phyloP scores from a whole-genome alignment of 2,113 vertebrate species.

The Columbina picui region DNA sequence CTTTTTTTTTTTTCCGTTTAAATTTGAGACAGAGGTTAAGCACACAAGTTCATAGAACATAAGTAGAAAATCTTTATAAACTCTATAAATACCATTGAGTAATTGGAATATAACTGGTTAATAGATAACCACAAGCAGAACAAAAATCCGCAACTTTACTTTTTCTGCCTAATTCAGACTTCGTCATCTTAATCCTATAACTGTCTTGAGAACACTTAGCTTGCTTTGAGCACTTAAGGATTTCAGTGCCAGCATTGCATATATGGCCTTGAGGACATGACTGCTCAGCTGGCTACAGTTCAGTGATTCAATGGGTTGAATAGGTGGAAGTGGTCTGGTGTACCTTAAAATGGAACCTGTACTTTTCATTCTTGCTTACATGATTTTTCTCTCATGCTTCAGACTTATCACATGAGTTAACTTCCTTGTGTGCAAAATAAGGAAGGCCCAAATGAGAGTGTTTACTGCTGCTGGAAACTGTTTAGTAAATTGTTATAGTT shows the following conservation, averaged over 20 bases:
- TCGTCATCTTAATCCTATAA: not conserved
- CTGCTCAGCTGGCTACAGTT: slow-evolving; percentile 55
- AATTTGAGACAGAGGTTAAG: not conserved
- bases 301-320: slow-evolving; percentile 59
- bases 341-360: slow-evolving; percentile 69
- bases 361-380: slow-evolving; percentile 65
- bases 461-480: slow-evolving; percentile 50
- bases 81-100: not conserved
- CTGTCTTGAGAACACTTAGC: not conserved
- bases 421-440: slow-evolving; percentile 62
- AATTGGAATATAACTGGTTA: slow-evolving; percentile 14
- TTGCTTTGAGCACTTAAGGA: slow-evolving; percentile 17
- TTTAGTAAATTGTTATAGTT: slow-evolving; percentile 31
- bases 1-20: not conserved
- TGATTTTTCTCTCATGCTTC: slow-evolving; percentile 57
- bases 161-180: slow-evolving; percentile 20
- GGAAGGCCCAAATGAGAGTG: slow-evolving; percentile 31
- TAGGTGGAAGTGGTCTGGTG: slow-evolving; percentile 61
- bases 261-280: slow-evolving; percentile 64
- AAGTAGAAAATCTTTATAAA: slow-evolving; percentile 3
- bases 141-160: not conserved
- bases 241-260: slow-evolving; percentile 44
- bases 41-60: not conserved
- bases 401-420: slow-evolving; percentile 65
- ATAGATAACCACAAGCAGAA: slow-evolving; percentile 22